Base-by-base conservation (phyloP, 1,140 invertebrate species). In the Antheraea pernyi region DNA sequence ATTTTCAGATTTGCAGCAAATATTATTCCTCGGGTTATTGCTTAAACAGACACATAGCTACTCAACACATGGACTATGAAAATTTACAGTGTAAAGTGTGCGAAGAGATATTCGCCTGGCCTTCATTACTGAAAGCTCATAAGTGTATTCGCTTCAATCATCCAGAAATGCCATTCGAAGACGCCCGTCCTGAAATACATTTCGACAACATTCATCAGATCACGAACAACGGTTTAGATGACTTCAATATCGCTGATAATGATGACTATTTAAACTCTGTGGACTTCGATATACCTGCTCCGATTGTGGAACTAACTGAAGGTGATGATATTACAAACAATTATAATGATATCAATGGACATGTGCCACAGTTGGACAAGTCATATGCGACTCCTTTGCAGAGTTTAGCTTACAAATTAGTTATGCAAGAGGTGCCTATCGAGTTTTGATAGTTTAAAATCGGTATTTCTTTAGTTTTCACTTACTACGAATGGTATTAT, bases 341-440 rank as follows among this genome's bases (percentile, higher is more conserved):
- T 5, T 76, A 69, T 46, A 67, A 69, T 60, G 59, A 59, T 39
- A 71, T 63, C 53, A 46, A 22, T 65, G 18, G 30, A 7, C 19
- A 13, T 19, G 13, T 36, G 0, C 7, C 19, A 7, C 19, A 36
- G 4, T 73, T 0, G 65, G 9, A 36, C 58, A 18, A 68, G 72
- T 42, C 68, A 69, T 74, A 30, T 79, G 22, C 69, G 75, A 9
- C 67, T 69, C 48, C 63, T 75, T 42, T 39, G 37, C 37, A 39
- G 9, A 39, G 37, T 39, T 39, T 42, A 69, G 74, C 74, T 3
- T 85, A 82, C 72, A 85, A 82, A 39, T 64, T 88, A 18, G 69
- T 84, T 8, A 75, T 87, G 75, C 82, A 87, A 66, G 88, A 90
- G 71, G 88, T 90, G n/a, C 86, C 88, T 0, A 85, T 90, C 19